phyloP scores from a whole-genome alignment of 2,888 invertebrate genomes.

The Mallateleia sp. region DNA sequence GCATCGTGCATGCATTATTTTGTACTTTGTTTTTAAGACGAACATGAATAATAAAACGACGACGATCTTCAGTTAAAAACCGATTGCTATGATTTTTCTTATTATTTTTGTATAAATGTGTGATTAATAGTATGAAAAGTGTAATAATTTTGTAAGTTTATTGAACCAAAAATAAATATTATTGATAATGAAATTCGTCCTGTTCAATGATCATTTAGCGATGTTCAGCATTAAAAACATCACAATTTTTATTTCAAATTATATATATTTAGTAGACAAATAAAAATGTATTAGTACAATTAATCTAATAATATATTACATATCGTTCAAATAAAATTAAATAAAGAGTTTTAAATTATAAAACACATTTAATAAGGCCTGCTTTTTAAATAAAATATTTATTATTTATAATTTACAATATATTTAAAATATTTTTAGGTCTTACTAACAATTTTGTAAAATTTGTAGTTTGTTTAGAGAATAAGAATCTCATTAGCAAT shows the following conservation, averaged over 20 bases:
- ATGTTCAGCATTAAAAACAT: too few relatives aligned
- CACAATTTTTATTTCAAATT: too few relatives aligned
- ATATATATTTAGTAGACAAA: too few relatives aligned
- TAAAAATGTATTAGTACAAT: too few relatives aligned
- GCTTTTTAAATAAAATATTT: not conserved
- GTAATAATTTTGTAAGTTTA: conserved; percentile 90
- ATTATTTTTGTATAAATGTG: conserved; percentile 90
- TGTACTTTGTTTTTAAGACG: conserved; percentile 87
- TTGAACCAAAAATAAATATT: conserved; percentile 90
- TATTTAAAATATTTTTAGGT: too few relatives aligned
- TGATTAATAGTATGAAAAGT: conserved; percentile 89
- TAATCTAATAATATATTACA: too few relatives aligned
- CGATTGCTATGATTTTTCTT: conserved; percentile 81
- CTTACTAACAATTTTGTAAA: too few relatives aligned
- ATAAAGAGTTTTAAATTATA: too few relatives aligned
- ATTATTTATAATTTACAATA: not conserved
- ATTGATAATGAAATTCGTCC: conserved; percentile 87
- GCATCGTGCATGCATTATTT: conserved; percentile 87
- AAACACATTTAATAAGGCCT: too few relatives aligned
- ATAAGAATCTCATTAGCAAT: too few relatives aligned
- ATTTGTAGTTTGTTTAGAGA: too few relatives aligned
- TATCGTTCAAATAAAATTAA: too few relatives aligned
- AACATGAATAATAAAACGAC: conserved; percentile 84
- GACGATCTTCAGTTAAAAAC: conserved; percentile 87
- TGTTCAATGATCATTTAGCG: not conserved